A percentile compares a stretch with the other conserved stretches of the same genome.
phyloP scores from a whole-genome alignment of 2,113 vertebrate species.

The Garra rufa region DNA sequence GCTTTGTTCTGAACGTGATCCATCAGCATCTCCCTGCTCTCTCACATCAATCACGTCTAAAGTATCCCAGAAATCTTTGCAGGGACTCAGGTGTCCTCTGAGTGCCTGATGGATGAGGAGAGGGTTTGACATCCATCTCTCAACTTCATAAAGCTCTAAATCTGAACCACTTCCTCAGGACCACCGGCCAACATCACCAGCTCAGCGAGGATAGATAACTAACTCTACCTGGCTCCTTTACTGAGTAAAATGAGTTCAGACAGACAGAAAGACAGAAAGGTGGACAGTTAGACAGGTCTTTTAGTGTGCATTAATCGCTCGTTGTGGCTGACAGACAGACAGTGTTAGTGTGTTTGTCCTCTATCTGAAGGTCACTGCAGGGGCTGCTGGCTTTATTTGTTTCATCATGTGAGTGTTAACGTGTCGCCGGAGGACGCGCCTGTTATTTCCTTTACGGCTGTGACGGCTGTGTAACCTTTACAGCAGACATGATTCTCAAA shows the following conservation, averaged over 20 bases:
- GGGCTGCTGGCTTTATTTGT: background rate
- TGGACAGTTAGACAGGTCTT: too few relatives aligned
- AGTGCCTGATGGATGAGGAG: conserved; percentile 60
- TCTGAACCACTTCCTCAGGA: conserved; percentile 8
- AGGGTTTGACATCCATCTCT: conserved; percentile 58
- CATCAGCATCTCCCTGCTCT: background rate
- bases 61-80: conserved; percentile 66
- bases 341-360: background rate
- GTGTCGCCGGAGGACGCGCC: background rate
- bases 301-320: too few relatives aligned
- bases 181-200: background rate
- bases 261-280: background rate
- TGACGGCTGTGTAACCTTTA: background rate
- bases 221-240: background rate
- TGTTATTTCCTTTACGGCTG: background rate
- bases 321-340: too few relatives aligned
- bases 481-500: background rate
- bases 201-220: background rate
- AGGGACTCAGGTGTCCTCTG: conserved; percentile 57
- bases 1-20: background rate
- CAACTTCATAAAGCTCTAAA: conserved; percentile 35
- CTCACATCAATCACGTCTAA: conserved; percentile 34
- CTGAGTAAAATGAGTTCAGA: background rate
- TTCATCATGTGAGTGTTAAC: background rate
- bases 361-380: background rate